Evolutionary conservation across 2,888 invertebrate species (phyloP).

Genomic region (Stratiomys singularior): DNA sequence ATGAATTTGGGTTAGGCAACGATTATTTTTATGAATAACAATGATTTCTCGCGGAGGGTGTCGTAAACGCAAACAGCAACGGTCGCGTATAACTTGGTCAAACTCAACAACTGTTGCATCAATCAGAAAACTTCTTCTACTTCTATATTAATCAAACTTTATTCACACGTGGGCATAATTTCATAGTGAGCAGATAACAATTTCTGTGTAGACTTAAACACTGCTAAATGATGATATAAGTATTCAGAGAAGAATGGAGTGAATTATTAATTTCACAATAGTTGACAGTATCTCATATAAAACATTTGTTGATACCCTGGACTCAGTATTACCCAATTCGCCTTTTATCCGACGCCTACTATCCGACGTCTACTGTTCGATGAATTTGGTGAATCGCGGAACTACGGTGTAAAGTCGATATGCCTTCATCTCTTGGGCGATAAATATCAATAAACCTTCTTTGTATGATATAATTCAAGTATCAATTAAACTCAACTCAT

Average conservation of each 20-base stretch:
- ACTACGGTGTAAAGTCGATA: constrained; percentile 96
- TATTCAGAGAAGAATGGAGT: constrained; percentile 96
- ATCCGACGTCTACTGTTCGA: constrained; percentile 96
- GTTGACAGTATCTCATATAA: constrained; percentile 88
- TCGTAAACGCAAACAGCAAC: constrained; percentile 93
- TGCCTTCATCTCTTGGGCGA: constrained; percentile 91
- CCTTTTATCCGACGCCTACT: constrained; percentile 96
- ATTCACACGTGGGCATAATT: constrained; percentile 82
- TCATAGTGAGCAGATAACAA: constrained; percentile 87
- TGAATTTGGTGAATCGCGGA: constrained; percentile 91
- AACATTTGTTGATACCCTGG: constrained; percentile 84
- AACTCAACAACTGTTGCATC: constrained; percentile 97
- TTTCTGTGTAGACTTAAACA: constrained; percentile 66
- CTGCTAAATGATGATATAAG: constrained; percentile 89
- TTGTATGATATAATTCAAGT: constrained; percentile 97
- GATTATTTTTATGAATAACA: constrained; percentile 87
- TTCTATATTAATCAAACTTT: constrained; percentile 77
- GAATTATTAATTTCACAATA: constrained; percentile 94
- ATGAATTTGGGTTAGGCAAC: constrained; percentile 80
- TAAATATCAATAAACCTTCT: constrained; percentile 88
- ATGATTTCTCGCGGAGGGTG: constrained; percentile 96
- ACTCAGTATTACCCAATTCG: constrained; percentile 83
- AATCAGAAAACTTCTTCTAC: constrained; percentile 90
- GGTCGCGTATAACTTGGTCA: constrained; percentile 90
- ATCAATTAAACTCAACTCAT: constrained; percentile 80